A percentile compares a stretch with the other conserved stretches of the same genome.
Evolutionary conservation across 2,888 invertebrate genomes (phyloP).

Genomic region (Atrina japonica): DNA sequence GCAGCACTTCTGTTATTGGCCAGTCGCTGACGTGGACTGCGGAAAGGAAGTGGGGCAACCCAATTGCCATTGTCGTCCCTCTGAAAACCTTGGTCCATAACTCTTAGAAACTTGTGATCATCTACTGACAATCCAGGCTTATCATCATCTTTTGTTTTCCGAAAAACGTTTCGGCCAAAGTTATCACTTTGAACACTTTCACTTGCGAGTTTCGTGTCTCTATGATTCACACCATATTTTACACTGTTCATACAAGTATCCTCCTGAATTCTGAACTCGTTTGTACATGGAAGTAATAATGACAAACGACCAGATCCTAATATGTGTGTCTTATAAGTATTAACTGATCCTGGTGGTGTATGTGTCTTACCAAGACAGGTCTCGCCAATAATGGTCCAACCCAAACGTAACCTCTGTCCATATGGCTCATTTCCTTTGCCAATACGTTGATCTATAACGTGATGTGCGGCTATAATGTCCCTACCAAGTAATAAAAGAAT

Average conservation of each 20-base stretch:
- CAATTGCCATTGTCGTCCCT: constrained; percentile 3
- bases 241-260: constrained; percentile 1
- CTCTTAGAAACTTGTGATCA: not conserved
- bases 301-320: not conserved
- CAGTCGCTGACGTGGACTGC: not conserved
- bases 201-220: too few relatives aligned
- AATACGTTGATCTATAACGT: constrained; percentile 6
- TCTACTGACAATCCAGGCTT: constrained; percentile 4
- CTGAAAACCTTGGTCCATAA: constrained; percentile 3
- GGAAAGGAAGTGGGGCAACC: constrained; percentile 6
- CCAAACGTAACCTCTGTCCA: constrained; percentile 7
- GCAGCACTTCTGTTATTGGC: constrained; percentile 4
- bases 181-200: too few relatives aligned
- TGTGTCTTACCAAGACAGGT: not conserved
- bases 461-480: constrained; percentile 9
- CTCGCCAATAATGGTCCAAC: constrained; percentile 11
- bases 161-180: not conserved
- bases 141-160: constrained; percentile 2
- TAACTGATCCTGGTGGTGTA: not conserved
- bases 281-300: not conserved
- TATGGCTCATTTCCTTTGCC: not conserved
- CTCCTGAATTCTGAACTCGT: not conserved
- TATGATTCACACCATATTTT: too few relatives aligned
- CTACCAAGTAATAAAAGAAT: constrained; percentile 3
- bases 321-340: not conserved